Evolutionary conservation across 2,797 vertebrate species (phyloP).

Genomic region (Zalophus californianus): DNA sequence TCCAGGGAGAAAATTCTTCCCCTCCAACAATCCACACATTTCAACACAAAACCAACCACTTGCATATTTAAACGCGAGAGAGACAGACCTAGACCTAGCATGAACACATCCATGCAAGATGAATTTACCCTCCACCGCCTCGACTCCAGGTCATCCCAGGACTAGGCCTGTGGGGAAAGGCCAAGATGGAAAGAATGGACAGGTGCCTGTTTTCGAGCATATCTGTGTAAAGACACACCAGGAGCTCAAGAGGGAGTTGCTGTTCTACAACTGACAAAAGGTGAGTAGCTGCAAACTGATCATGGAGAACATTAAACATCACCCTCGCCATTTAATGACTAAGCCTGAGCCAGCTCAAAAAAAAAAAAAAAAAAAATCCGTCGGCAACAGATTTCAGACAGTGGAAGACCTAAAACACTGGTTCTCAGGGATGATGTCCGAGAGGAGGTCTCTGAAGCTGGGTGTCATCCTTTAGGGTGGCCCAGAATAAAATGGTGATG

Average conservation of each 20-base stretch:
- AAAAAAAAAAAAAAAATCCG: not conserved
- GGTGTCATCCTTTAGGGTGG: conserved; percentile 75
- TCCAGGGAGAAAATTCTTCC: conserved; percentile 66
- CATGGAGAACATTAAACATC: not conserved
- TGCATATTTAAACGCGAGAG: conserved; percentile 64
- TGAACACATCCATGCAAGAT: conserved; percentile 70
- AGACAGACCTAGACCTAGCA: conserved; percentile 70
- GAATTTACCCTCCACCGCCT: conserved; percentile 59
- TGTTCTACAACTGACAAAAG: not conserved
- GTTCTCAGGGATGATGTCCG: conserved; percentile 57
- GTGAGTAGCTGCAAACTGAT: not conserved
- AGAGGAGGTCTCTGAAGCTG: conserved; percentile 73
- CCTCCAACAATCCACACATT: conserved; percentile 73
- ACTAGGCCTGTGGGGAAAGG: not conserved
- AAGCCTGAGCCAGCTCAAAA: conserved; percentile 54
- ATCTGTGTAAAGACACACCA: conserved; percentile 52
- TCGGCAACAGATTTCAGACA: conserved; percentile 43
- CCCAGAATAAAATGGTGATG: conserved; percentile 74
- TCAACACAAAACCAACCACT: conserved; percentile 69
- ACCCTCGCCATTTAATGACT: not conserved
- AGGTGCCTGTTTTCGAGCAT: conserved; percentile 44
- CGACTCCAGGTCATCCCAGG: conserved; percentile 60
- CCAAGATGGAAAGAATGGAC: conserved; percentile 66
- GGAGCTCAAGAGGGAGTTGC: not conserved
- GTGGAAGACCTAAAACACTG: conserved; percentile 48